These are phyloP conservation scores for Phania funesta DNA, from an alignment of 2,888 invertebrate species.

Conservation along the genomic window DNA sequence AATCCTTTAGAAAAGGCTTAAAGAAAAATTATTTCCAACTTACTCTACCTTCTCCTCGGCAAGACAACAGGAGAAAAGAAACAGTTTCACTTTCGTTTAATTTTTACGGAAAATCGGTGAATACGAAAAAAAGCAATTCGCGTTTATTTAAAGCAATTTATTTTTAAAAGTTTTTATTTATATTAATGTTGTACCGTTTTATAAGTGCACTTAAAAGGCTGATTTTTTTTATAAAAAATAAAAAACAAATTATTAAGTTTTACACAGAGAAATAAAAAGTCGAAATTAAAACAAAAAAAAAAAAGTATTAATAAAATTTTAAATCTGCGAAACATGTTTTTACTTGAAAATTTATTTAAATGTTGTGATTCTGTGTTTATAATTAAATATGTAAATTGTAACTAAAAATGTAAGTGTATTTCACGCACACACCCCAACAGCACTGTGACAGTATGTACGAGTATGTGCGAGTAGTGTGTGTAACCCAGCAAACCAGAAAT, in stretches of 20 bases:
- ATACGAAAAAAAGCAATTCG: constrained; percentile 39
- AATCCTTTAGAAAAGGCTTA: background rate
- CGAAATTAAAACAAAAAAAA: background rate
- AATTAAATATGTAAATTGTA: constrained; percentile 4
- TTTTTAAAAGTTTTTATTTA: constrained; percentile 40
- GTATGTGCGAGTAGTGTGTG: constrained; percentile 6
- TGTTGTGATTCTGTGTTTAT: constrained; percentile 53
- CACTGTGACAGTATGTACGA: background rate
- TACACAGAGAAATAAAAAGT: no score
- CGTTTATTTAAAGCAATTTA: constrained; percentile 66
- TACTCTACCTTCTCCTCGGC: constrained; percentile 15
- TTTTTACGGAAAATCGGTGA: constrained; percentile 39
- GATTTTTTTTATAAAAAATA: no score
- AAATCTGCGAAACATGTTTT: constrained; percentile 43
- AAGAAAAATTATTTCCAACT: constrained; percentile 10
- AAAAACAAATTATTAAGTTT: no score
- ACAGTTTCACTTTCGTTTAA: constrained; percentile 60
- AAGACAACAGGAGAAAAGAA: constrained; percentile 29
- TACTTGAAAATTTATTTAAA: constrained; percentile 55
- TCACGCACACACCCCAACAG: constrained; percentile 1
- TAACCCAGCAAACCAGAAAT: constrained; percentile 48
- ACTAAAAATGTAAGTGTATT: constrained; percentile 39
- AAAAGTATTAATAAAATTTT: constrained; percentile 11
- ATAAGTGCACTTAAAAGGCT: constrained; percentile 80
- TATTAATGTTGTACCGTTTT: constrained; percentile 68